Conservation (phyloP, 2,888 invertebrate genomes). For the Hofmannophila pseudospretella region DNA sequence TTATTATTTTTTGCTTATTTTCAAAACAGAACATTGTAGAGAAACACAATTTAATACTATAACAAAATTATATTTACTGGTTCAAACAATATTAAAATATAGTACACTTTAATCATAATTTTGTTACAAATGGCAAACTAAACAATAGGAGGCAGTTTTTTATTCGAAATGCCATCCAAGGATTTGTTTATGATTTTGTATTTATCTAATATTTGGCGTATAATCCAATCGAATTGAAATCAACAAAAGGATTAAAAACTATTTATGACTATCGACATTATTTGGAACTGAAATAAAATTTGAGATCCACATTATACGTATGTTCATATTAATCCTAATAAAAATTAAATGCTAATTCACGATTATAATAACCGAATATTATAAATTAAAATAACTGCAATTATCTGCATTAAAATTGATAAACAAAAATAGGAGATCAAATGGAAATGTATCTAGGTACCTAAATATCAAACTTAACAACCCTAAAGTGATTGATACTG, state of each 20-base stretch:
- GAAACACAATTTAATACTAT: too few species aligned
- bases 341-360: constrained; percentile 38
- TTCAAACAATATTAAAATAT: constrained; percentile 32
- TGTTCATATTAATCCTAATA: constrained; percentile 17
- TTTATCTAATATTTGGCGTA: constrained; percentile 73
- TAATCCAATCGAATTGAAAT: constrained; percentile 48
- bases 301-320: constrained; percentile 60
- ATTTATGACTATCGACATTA: constrained; percentile 65
- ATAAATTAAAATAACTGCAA: constrained; percentile 63
- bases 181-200: constrained; percentile 32
- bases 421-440: constrained; percentile 72
- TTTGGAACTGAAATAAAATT: constrained; percentile 70
- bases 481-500: constrained; percentile 30
- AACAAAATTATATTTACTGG: constrained; percentile 41
- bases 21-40: too few species aligned
- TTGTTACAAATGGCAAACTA: constrained; percentile 24
- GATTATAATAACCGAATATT: constrained; percentile 17
- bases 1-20: too few species aligned
- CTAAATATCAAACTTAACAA: constrained; percentile 65
- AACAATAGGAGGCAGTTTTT: constrained; percentile 21
- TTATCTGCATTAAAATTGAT: constrained; percentile 55
- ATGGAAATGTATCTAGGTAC: constrained; percentile 63
- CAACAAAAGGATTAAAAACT: constrained; percentile 34
- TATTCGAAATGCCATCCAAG: constrained; percentile 15
- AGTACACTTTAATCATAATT: constrained; percentile 32